Conservation (phyloP, 2,113 vertebrate species). For the Parus major region DNA sequence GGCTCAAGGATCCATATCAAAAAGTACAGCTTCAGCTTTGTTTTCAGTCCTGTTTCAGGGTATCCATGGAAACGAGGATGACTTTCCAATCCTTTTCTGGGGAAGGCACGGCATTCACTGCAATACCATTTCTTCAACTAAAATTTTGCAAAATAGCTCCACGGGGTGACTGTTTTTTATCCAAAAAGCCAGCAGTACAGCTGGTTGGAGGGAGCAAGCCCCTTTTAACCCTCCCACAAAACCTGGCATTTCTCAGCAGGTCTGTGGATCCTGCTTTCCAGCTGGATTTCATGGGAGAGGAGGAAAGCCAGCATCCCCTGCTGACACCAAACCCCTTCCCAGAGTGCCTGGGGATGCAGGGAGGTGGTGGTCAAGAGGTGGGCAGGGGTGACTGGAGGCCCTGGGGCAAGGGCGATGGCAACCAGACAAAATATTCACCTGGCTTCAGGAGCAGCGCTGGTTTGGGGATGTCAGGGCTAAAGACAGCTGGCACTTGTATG, state of each 20-base stretch:
- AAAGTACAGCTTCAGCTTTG: neutral
- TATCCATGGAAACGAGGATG: conserved; percentile 43
- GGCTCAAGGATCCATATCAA: neutral
- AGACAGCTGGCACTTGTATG: neutral
- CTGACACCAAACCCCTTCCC: neutral
- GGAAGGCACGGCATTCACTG: neutral
- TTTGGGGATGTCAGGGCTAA: neutral
- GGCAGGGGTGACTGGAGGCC: neutral
- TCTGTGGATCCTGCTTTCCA: neutral
- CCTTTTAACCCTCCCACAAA: neutral
- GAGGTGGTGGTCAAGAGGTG: neutral
- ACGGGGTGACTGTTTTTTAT: neutral
- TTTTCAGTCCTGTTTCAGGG: neutral
- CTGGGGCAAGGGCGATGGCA: neutral
- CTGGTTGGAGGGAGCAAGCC: rapidly evolving
- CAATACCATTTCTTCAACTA: neutral
- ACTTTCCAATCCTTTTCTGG: neutral
- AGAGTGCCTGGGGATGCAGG: neutral
- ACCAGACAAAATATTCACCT: neutral
- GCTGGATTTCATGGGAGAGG: neutral
- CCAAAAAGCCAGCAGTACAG: neutral
- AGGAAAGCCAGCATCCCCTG: neutral
- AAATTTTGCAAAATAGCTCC: conserved; percentile 16
- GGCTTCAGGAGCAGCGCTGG: neutral
- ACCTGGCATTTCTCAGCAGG: neutral